Base-by-base conservation (phyloP, 2,888 invertebrate genomes). In the Laothoe populi region DNA sequence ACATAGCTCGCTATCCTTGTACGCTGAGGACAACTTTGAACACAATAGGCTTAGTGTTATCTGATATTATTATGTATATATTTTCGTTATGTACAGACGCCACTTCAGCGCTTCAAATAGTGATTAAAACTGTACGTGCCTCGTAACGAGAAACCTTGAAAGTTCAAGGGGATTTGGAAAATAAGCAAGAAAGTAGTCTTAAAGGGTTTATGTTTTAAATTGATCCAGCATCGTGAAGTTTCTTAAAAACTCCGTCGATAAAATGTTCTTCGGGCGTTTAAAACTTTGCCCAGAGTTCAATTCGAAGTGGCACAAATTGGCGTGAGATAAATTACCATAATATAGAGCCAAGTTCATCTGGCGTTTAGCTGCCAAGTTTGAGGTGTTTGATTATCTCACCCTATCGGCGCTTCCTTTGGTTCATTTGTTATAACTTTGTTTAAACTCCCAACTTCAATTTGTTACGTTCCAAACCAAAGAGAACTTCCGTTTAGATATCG, bases 291-390 rank as follows among this genome's bases (percentile, higher is more conserved):
- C 70, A 45, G 74, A 86, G 81, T 85, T 85, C 75, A 76, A 84
- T 85, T 84, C 84, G 86, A 88, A 84, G 82, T 81, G 78, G 81
- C 73, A 77, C 83, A 87, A 91, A 87, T 90, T 90, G 87, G 79
- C 83, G 81, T 81, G 84, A 84, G 84, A 92, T 92, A 92, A 92
- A 90, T 92, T 92, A 89, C 86, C 90, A 88, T 90, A 92, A 90
- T 84, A 87, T 79, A 85, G 83, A 86, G 79, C 76, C 74, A 84
- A 88, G 87, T 92, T 92, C 90, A 92, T 92, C 91, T 91, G 84
- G 74, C 88, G 87, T 87, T 92, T 90, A 92, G 89, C 90, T 86
- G 76, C 72, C 76, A 89, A 89, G 79, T 81, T 78, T 66, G 70
- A 83, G 75, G 73, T 82, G 86, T 86, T 89, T 91, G 90, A 92